These are phyloP conservation scores for Platycheirus rosarum DNA, from an alignment of 2,888 invertebrate genomes.

Conservation along the genomic window DNA sequence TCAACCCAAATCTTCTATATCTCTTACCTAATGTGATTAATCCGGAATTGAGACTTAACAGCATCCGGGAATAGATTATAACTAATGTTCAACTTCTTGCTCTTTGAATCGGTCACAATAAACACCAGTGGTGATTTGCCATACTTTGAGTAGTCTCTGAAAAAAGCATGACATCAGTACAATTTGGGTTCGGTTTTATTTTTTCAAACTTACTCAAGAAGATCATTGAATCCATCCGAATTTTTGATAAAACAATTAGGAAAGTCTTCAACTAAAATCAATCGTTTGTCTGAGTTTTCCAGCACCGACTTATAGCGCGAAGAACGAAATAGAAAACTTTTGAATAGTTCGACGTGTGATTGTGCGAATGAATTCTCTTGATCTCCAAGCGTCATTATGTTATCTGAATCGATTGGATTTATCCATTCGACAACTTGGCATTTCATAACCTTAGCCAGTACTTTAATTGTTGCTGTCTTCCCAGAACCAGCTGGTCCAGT, in stretches of 20 bases:
- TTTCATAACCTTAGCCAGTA: conserved; percentile 86
- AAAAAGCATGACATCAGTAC: conserved; percentile 14
- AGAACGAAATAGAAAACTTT: conserved; percentile 89
- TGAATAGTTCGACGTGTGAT: conserved; percentile 88
- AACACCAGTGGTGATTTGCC: conserved; percentile 88
- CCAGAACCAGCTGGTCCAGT: conserved; percentile 94
- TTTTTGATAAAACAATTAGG: conserved; percentile 90
- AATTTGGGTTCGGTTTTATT: conserved; percentile 53
- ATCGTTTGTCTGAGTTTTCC: conserved; percentile 83
- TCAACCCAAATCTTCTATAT: neutral
- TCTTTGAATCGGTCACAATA: conserved; percentile 88
- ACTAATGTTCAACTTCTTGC: conserved; percentile 85
- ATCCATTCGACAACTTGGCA: conserved; percentile 88
- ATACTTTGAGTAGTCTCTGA: conserved; percentile 80
- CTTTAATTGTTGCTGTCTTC: conserved; percentile 89
- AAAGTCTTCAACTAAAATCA: conserved; percentile 91
- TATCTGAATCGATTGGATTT: conserved; percentile 89
- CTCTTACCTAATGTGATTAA: conserved; percentile 87
- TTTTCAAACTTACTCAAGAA: conserved; percentile 86
- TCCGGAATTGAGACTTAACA: conserved; percentile 85
- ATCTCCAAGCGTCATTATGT: conserved; percentile 81
- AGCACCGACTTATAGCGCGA: conserved; percentile 89
- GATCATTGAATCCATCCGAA: conserved; percentile 85
- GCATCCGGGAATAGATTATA: conserved; percentile 86
- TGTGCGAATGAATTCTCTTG: conserved; percentile 78